These are phyloP conservation scores for Heliconius eleuchia DNA, from an alignment of 1,140 invertebrate genomes.

Conservation along the genomic window DNA sequence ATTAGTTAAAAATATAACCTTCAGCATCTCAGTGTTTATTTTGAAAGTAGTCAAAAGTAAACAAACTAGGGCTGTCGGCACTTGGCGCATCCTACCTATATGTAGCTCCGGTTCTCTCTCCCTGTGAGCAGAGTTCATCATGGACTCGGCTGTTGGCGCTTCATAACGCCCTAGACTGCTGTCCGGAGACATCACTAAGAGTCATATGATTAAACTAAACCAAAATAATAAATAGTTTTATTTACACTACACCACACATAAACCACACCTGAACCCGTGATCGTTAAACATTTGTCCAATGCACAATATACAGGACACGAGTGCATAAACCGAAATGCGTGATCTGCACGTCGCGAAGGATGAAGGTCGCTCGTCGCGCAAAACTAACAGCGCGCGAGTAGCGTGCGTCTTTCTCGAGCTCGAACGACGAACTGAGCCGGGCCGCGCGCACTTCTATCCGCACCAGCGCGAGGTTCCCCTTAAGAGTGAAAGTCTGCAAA, in stretches of 20 bases:
- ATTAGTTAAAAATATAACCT: neutral
- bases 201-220: slow-evolving; percentile 70
- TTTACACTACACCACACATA: slow-evolving; percentile 74
- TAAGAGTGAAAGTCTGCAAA: slow-evolving; percentile 83
- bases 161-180: slow-evolving; percentile 79
- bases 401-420: slow-evolving; percentile 76
- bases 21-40: neutral
- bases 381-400: slow-evolving; percentile 61
- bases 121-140: slow-evolving; percentile 71
- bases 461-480: slow-evolving; percentile 62
- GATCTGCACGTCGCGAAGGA: slow-evolving; percentile 67
- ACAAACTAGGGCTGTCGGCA: slow-evolving; percentile 32
- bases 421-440: slow-evolving; percentile 76
- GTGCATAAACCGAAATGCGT: slow-evolving; percentile 63
- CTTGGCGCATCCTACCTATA: slow-evolving; percentile 65
- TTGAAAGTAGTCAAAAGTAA: slow-evolving; percentile 29
- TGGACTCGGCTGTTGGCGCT: slow-evolving; percentile 63
- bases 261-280: slow-evolving; percentile 65
- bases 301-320: slow-evolving; percentile 59
- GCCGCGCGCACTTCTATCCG: slow-evolving; percentile 71
- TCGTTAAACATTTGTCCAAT: slow-evolving; percentile 56
- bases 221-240: slow-evolving; percentile 52
- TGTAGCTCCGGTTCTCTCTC: slow-evolving; percentile 79
- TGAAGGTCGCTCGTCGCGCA: slow-evolving; percentile 73
- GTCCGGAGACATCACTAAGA: slow-evolving; percentile 80